A percentile compares a stretch with the other conserved stretches of the same genome.
Evolutionary conservation across 2,113 vertebrate genomes (phyloP).

Genomic region (Nicator chloris): DNA sequence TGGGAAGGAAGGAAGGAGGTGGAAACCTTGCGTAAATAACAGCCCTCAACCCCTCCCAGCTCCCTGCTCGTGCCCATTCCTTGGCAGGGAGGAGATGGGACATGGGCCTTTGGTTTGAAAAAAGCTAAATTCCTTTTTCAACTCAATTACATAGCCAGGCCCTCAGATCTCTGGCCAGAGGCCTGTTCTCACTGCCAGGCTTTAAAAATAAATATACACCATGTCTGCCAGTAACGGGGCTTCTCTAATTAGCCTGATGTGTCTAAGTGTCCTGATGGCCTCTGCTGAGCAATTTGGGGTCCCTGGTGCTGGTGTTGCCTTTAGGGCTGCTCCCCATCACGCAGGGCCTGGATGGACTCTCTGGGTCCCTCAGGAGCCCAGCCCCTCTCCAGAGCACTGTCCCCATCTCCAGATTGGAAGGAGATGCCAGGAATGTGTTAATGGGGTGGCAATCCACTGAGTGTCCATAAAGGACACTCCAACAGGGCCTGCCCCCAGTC

Average conservation of each 20-base stretch:
- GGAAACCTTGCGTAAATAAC: background rate
- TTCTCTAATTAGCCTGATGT: conserved; percentile 21
- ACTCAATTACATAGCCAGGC: background rate
- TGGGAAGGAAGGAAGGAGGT: conserved; percentile 54
- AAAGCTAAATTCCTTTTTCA: background rate
- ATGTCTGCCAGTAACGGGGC: background rate
- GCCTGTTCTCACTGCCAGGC: background rate
- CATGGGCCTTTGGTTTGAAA: background rate
- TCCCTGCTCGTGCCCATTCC: background rate
- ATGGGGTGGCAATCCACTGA: background rate
- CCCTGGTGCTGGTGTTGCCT: background rate
- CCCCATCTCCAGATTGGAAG: background rate
- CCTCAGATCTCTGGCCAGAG: conserved; percentile 32
- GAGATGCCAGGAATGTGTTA: background rate
- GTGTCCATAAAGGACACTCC: background rate
- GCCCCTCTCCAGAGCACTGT: background rate
- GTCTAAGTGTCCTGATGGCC: background rate
- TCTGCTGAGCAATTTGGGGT: background rate
- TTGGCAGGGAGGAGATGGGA: background rate
- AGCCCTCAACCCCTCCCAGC: background rate
- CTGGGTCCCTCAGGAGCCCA: background rate
- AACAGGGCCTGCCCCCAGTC: background rate
- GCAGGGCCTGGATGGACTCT: background rate
- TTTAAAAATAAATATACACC: conserved; percentile 12
- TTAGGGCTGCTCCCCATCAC: background rate